Evolutionary conservation across 2,797 vertebrate genomes (phyloP).

Genomic region (Huso huso): DNA sequence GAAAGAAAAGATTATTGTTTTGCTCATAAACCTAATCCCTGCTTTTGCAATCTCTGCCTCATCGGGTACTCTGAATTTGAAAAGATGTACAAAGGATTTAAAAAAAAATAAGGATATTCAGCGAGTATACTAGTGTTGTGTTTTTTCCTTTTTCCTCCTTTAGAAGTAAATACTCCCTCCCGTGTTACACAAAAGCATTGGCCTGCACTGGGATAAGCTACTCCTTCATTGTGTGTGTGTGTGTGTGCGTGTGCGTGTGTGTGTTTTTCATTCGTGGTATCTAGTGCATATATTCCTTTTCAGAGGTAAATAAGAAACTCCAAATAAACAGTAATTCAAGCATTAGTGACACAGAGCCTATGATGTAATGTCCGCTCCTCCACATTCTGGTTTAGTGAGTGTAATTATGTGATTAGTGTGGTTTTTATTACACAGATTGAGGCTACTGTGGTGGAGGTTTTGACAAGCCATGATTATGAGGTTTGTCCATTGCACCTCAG

Average conservation of each 20-base stretch:
- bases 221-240: conserved; percentile 35
- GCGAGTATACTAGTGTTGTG: too few relatives aligned
- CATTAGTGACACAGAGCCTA: conserved; percentile 24
- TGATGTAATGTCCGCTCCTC: conserved; percentile 32
- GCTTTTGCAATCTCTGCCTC: too few relatives aligned
- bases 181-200: conserved; percentile 47
- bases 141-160: too few relatives aligned
- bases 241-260: too few relatives aligned
- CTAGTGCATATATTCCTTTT: conserved; percentile 43
- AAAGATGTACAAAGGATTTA: too few relatives aligned
- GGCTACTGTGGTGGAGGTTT: conserved; percentile 15
- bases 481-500: neutral
- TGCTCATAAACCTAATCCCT: too few relatives aligned
- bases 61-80: too few relatives aligned
- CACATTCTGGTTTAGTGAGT: conserved; percentile 34
- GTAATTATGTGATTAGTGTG: conserved; percentile 42
- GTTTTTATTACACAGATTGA: conserved; percentile 27
- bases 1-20: too few relatives aligned
- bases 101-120: too few relatives aligned
- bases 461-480: conserved; percentile 11
- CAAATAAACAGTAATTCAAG: conserved; percentile 38
- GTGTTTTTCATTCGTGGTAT: conserved; percentile 30
- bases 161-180: conserved; percentile 42
- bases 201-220: conserved; percentile 49
- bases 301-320: conserved; percentile 40